Evolutionary conservation across 2,888 invertebrate genomes (phyloP).

Genomic region (Lypha dubia): DNA sequence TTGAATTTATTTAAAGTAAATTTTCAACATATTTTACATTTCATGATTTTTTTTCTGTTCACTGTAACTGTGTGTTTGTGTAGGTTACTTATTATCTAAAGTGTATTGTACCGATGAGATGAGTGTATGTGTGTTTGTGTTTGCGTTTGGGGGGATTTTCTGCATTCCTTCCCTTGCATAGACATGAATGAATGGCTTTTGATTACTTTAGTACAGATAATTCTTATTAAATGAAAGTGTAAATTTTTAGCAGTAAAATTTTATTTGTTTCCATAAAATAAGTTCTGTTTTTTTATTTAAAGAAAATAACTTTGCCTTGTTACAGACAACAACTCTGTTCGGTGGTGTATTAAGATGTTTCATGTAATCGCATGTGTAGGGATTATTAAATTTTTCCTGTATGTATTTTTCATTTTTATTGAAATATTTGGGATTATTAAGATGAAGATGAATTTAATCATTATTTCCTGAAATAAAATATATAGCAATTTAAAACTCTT

Average conservation of each 20-base stretch:
- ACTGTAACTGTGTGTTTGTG: no score
- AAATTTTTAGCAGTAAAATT: slow-evolving; percentile 45
- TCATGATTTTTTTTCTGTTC: no score
- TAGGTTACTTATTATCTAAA: background rate
- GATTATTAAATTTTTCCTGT: background rate
- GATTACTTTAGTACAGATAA: slow-evolving; percentile 43
- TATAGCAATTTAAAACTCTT: background rate
- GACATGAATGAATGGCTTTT: slow-evolving; percentile 55
- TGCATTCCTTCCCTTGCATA: slow-evolving; percentile 36
- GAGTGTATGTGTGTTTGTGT: background rate
- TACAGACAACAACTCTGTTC: background rate
- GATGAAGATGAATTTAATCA: background rate
- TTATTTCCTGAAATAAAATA: background rate
- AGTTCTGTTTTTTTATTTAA: background rate
- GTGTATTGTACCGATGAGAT: background rate
- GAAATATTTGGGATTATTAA: background rate
- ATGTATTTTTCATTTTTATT: background rate
- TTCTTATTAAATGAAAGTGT: slow-evolving; percentile 48
- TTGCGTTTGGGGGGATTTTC: background rate
- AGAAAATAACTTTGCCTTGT: slow-evolving; percentile 1
- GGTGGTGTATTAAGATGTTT: background rate
- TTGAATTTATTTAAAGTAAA: no score
- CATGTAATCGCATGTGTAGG: background rate
- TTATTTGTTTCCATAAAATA: background rate
- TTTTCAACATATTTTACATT: no score